These are phyloP conservation scores for Eulimnadia texana DNA, from an alignment of 1,140 invertebrate species.

Conservation along the genomic window DNA sequence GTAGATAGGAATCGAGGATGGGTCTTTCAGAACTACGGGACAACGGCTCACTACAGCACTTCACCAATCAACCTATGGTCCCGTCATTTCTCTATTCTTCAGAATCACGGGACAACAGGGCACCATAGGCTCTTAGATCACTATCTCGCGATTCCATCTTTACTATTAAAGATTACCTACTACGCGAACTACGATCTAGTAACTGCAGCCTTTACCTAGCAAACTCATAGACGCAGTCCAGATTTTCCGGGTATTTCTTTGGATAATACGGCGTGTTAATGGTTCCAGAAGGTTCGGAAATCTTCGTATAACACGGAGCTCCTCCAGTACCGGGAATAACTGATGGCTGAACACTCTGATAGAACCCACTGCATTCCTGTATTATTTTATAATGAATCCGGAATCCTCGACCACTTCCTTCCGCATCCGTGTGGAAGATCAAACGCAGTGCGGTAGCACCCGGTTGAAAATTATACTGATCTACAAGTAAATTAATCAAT, in stretches of 20 bases:
- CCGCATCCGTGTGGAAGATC: constrained; percentile 23
- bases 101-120: too few relatives aligned
- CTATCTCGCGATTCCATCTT: too few relatives aligned
- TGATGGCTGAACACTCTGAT: constrained; percentile 25
- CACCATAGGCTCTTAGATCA: too few relatives aligned
- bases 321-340: constrained; percentile 24
- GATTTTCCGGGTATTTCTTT: constrained; percentile 25
- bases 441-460: constrained; percentile 26
- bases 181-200: too few relatives aligned
- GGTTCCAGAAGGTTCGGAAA: constrained; percentile 25
- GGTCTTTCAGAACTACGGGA: too few relatives aligned
- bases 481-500: constrained; percentile 22
- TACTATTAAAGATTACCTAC: too few relatives aligned
- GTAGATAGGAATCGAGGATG: too few relatives aligned
- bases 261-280: constrained; percentile 29
- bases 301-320: constrained; percentile 27
- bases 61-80: too few relatives aligned
- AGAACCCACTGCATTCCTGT: constrained; percentile 23
- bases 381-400: constrained; percentile 25
- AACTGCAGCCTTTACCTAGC: constrained; percentile 22
- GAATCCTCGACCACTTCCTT: constrained; percentile 21
- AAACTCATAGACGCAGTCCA: constrained; percentile 30
- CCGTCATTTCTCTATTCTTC: too few relatives aligned
- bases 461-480: constrained; percentile 28
- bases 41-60: too few relatives aligned